Evolutionary conservation across 2,888 invertebrate species (phyloP).

Genomic region (Drosophila meridionalis): DNA sequence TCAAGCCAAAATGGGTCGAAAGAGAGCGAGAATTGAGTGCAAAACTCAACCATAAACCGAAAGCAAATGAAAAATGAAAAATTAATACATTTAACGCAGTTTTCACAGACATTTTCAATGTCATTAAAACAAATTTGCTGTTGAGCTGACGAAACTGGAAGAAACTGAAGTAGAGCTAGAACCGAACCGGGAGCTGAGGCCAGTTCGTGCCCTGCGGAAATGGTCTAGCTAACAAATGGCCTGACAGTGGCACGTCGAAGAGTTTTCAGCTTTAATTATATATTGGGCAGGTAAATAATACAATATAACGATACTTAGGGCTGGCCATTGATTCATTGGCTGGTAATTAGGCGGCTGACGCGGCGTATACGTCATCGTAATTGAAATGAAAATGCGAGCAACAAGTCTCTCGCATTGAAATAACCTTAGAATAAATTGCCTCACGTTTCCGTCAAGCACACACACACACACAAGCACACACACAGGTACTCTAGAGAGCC

Average conservation of each 20-base stretch:
- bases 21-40: not conserved
- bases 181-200: constrained; percentile 12
- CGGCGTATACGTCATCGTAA: constrained; percentile 74
- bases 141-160: constrained; percentile 31
- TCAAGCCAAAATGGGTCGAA: constrained; percentile 43
- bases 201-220: constrained; percentile 44
- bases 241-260: constrained; percentile 51
- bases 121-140: constrained; percentile 65
- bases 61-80: constrained; percentile 8
- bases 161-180: not conserved
- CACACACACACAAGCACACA: constrained; percentile 29
- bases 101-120: constrained; percentile 59
- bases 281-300: constrained; percentile 49
- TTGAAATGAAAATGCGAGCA: constrained; percentile 76
- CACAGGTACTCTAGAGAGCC: constrained; percentile 9
- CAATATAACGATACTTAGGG: constrained; percentile 1
- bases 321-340: constrained; percentile 63
- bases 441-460: constrained; percentile 72
- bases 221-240: constrained; percentile 40
- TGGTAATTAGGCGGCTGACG: constrained; percentile 59
- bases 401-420: constrained; percentile 69
- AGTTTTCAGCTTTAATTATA: constrained; percentile 51
- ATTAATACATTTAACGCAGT: constrained; percentile 26
- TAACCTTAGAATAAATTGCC: constrained; percentile 80
- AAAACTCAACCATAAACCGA: constrained; percentile 1